Conservation (phyloP, 2,888 invertebrate species). For the Choreutis nemorana region DNA sequence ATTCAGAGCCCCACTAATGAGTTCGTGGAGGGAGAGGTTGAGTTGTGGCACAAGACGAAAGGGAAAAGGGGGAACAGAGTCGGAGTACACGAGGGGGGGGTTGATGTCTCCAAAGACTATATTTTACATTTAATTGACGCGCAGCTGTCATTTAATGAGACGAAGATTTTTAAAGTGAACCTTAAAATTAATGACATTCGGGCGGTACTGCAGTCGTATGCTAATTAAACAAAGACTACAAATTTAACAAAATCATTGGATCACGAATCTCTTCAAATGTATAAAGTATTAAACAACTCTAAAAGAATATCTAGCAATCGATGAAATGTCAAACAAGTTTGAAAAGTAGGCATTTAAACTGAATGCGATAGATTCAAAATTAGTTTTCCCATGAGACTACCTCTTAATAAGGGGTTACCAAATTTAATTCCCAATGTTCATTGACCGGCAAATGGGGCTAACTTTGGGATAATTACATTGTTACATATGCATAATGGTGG, state of each 20-base stretch:
- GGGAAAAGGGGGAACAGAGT: conserved; percentile 15
- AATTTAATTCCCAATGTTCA: conserved; percentile 1
- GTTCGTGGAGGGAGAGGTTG: conserved; percentile 33
- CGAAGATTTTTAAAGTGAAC: conserved; percentile 46
- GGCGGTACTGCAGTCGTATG: too few relatives aligned
- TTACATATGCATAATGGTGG: too few relatives aligned
- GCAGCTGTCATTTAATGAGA: conserved; percentile 61
- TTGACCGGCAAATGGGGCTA: background rate
- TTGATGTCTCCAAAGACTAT: conserved; percentile 44
- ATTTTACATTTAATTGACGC: conserved; percentile 64
- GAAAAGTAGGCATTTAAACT: too few relatives aligned
- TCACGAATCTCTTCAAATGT: too few relatives aligned
- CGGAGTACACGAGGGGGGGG: conserved; percentile 9
- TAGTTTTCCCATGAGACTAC: background rate
- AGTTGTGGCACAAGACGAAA: conserved; percentile 25
- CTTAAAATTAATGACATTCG: too few relatives aligned
- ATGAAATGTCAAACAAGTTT: too few relatives aligned
- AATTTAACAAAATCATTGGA: too few relatives aligned
- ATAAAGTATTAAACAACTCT: too few relatives aligned
- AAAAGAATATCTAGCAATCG: too few relatives aligned
- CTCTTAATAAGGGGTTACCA: background rate
- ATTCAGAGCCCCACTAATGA: conserved; percentile 56
- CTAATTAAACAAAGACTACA: too few relatives aligned
- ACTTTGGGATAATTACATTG: background rate
- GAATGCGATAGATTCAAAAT: too few relatives aligned